Conservation (phyloP, 2,797 vertebrate species). For the Trachops cirrhosus region DNA sequence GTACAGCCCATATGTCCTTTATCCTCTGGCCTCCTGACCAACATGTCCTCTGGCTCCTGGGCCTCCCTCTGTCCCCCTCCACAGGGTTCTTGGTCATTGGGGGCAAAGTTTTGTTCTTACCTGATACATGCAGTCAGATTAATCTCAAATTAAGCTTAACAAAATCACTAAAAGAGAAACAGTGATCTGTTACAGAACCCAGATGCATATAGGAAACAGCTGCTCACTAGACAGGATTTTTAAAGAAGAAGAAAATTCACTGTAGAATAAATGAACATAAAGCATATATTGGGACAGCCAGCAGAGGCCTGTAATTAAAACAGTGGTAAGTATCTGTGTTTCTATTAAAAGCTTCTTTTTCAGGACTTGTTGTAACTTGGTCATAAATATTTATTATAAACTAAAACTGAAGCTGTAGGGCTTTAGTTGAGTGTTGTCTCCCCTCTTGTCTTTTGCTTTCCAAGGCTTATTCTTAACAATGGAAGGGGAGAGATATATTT, state of each 20-base stretch:
- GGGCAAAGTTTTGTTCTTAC: slow-evolving; percentile 75
- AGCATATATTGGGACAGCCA: slow-evolving; percentile 61
- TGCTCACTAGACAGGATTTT: slow-evolving; percentile 48
- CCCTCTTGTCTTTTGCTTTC: not conserved
- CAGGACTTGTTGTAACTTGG: slow-evolving; percentile 79
- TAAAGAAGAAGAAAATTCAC: slow-evolving; percentile 53
- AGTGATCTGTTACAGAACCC: slow-evolving; percentile 71
- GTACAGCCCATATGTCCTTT: slow-evolving; percentile 74
- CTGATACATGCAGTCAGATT: slow-evolving; percentile 83
- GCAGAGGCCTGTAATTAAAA: slow-evolving; percentile 76
- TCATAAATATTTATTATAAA: slow-evolving; percentile 80
- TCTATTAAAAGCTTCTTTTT: slow-evolving; percentile 72
- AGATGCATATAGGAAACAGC: slow-evolving; percentile 72
- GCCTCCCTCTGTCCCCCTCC: slow-evolving; percentile 55
- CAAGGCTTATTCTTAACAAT: not conserved
- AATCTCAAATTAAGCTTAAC: slow-evolving; percentile 80
- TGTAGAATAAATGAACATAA: slow-evolving; percentile 68
- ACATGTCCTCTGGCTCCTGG: slow-evolving; percentile 68
- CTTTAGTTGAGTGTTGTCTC: not conserved
- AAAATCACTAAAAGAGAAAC: slow-evolving; percentile 76
- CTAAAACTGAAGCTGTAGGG: slow-evolving; percentile 60
- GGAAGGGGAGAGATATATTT: not conserved
- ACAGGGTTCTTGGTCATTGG: slow-evolving; percentile 73
- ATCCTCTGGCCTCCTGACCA: slow-evolving; percentile 77
- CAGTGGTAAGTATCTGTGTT: slow-evolving; percentile 43